phyloP scores from a whole-genome alignment of 2,888 invertebrate genomes.

The Dichetophora obliterata region DNA sequence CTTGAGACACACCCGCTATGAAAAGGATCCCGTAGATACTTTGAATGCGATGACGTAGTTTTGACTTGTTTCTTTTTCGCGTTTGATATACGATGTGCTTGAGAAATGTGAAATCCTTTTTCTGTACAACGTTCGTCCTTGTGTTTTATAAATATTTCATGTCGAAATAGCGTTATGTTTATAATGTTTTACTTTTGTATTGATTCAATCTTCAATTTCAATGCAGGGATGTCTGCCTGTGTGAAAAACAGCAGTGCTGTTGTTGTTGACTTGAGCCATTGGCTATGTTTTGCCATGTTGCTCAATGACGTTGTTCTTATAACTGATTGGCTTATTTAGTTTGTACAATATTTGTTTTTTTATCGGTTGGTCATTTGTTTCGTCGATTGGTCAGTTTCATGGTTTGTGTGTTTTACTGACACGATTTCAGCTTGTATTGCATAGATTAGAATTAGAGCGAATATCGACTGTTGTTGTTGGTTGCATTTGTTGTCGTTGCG shows the following conservation, averaged over 20 bases:
- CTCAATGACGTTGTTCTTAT: conserved; percentile 44
- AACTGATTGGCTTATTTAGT: neutral
- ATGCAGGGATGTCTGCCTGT: no score
- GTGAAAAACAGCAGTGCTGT: no score
- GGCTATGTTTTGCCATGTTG: conserved; percentile 52
- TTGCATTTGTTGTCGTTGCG: neutral
- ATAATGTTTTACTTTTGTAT: no score
- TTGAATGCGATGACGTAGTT: neutral
- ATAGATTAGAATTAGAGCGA: conserved; percentile 8
- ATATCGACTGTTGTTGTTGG: neutral
- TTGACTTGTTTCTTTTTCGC: neutral
- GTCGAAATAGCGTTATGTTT: neutral
- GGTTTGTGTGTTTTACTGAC: conserved; percentile 21
- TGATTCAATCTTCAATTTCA: no score
- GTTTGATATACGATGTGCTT: neutral
- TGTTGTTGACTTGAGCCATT: no score
- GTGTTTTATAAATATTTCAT: neutral
- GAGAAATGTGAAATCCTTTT: no score
- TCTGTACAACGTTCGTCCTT: neutral
- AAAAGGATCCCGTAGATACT: neutral
- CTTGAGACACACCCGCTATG: conserved; percentile 1
- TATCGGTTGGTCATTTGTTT: conserved; percentile 22
- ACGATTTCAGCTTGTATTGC: neutral
- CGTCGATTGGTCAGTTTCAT: no score
- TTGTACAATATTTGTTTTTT: conserved; percentile 44